Conservation (phyloP, 2,113 vertebrate genomes). For the Himantopus leucocephalus region DNA sequence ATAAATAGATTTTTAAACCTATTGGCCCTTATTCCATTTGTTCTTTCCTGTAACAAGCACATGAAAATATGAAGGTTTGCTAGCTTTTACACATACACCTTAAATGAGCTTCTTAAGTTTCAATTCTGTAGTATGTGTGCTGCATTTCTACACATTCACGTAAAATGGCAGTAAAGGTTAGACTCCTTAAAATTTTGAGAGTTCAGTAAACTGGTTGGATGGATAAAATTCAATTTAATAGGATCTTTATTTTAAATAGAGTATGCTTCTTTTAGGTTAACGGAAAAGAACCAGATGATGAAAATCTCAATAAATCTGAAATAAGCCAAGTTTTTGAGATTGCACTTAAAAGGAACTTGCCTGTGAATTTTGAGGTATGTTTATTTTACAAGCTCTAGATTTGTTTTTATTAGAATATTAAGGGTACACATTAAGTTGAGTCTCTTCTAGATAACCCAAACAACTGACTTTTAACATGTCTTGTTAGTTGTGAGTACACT, state of each 20-base stretch:
- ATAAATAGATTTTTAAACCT: not conserved
- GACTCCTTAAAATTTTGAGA: not conserved
- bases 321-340: conserved; percentile 99
- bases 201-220: conserved; percentile 37
- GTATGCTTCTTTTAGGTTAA: conserved; percentile 83
- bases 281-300: conserved; percentile 89
- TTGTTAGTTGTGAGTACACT: conserved; percentile 54
- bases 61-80: not conserved
- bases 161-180: not conserved
- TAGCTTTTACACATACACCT: conserved; percentile 15
- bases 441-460: conserved; percentile 13
- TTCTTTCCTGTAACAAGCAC: not conserved
- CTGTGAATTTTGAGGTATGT: conserved; percentile 98
- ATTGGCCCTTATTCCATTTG: conserved; percentile 10
- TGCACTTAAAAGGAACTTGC: conserved; percentile 96
- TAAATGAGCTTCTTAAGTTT: not conserved
- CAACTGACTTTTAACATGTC: conserved; percentile 58
- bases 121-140: not conserved
- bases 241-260: conserved; percentile 64
- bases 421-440: conserved; percentile 27
- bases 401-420: conserved; percentile 48
- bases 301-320: conserved; percentile 99
- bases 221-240: conserved; percentile 48
- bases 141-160: conserved; percentile 18
- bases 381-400: conserved; percentile 71